Evolutionary conservation across 92 coral and sea anemone species (phyloP), one percentile per base, ranked within the genome.

Genomic region (Ricordea florida): DNA sequence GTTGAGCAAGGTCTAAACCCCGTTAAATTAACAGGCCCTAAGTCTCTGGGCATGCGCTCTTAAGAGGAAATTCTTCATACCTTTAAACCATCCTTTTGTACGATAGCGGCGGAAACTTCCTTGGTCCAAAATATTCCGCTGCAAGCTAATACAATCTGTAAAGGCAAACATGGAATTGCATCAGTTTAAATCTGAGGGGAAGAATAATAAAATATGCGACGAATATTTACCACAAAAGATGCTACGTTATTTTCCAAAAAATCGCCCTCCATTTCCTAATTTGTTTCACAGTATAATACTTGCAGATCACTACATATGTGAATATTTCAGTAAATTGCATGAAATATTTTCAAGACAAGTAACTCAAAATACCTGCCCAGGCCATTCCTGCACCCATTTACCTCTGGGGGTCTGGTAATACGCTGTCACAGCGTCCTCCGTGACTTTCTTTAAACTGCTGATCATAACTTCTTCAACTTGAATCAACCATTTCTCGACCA

Each of bases 401-500:
- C 97, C 98, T 18, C 98, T 92, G 30, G 88, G 93, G 23, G 96
- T 91, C 49, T 75, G 88, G 80, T 76, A 41, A 33, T 94, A 94
- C 14, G 92, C 93, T 23, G 84, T 41, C 52, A 94, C 98, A 2
- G 98, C 96, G 25, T 94, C 98, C 23, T 88, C 97, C 16, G 97
- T 71, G 5, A 88, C 94, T 71, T 94, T 94, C 88, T 60, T 82
- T 21, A 94, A 74, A 81, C 98, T 92, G 60, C 50, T 85, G 62
- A 94, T 88, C 98, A 94, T 94, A 45, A 94, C 87, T 47, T 94
- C 98, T 66, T 94, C 98, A 28, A 94, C 98, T 71, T 94, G 98
- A 68, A 94, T 92, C 61, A 94, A 65, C 98, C 98, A 94, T 58
- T 94, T 94, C 89, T 94, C 98, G 13, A 94, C 98, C 98, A 94